These are phyloP conservation scores for Gulo gulo DNA, from an alignment of 2,113 vertebrate species.

Conservation along the genomic window DNA sequence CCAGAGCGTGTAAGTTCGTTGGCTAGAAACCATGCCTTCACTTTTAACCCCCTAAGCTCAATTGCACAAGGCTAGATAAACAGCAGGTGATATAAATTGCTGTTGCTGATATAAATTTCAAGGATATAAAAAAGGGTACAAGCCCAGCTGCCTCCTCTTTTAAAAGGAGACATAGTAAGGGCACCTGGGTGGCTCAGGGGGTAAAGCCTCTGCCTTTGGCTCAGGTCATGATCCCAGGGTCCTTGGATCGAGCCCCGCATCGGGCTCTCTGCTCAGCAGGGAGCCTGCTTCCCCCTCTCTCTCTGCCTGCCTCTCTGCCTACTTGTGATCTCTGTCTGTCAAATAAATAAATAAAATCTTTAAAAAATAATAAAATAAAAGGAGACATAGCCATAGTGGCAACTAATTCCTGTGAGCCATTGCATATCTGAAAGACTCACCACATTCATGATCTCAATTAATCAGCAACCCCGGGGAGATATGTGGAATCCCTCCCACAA, in stretches of 20 bases:
- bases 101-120: neutral
- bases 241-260: no score
- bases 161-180: neutral
- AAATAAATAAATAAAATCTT: no score
- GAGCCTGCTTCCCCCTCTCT: no score
- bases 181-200: no score
- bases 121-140: neutral
- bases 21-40: neutral
- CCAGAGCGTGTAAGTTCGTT: neutral
- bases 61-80: neutral
- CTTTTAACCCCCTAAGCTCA: neutral
- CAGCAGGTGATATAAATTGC: neutral
- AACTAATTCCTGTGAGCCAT: neutral
- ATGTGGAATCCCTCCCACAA: neutral
- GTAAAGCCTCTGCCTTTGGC: no score
- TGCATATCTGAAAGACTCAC: neutral
- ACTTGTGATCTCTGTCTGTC: no score
- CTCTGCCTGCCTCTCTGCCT: no score
- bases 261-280: no score
- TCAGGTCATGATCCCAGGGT: no score
- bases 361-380: neutral
- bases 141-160: neutral
- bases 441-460: neutral
- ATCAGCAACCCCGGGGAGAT: neutral
- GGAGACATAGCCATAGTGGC: neutral